Conservation (phyloP, 2,797 vertebrate genomes). For the Phalloptychus januarius region DNA sequence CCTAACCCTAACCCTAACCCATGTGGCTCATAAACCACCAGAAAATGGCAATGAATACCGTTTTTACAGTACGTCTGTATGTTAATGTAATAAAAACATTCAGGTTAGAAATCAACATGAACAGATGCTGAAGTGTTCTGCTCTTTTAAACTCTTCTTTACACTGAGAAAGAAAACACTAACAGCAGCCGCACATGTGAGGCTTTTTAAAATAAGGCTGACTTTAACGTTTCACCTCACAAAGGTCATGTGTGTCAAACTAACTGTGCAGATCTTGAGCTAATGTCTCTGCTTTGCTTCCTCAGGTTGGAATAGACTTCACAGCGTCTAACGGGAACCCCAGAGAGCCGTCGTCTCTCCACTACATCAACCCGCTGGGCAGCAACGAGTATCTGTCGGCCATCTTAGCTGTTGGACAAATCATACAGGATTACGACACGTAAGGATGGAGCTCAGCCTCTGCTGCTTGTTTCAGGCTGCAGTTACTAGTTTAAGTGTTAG, state of each 20-base stretch:
- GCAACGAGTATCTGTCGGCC: slow-evolving; percentile 94
- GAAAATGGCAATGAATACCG: neutral
- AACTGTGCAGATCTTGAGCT: neutral
- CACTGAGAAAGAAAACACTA: neutral
- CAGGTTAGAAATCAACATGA: neutral
- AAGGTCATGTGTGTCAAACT: neutral
- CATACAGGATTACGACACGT: slow-evolving; percentile 99
- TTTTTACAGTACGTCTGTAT: neutral
- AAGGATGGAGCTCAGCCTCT: slow-evolving; percentile 54
- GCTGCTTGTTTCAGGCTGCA: neutral
- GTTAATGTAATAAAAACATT: neutral
- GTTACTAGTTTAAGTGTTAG: neutral
- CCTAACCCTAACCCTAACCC: too few relatives aligned
- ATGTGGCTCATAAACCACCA: neutral
- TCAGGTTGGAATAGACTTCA: slow-evolving; percentile 98
- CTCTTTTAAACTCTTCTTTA: neutral
- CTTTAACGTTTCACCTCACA: neutral
- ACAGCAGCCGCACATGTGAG: neutral
- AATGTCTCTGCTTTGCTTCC: slow-evolving; percentile 29
- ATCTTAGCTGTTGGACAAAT: slow-evolving; percentile 98
- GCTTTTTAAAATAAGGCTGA: neutral
- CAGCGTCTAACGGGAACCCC: slow-evolving; percentile 96
- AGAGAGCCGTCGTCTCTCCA: slow-evolving; percentile 94
- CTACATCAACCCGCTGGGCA: slow-evolving; percentile 96
- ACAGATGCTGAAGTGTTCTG: neutral